Evolutionary conservation across 2,113 vertebrate species (phyloP), one percentile per base, ranked within the genome.

Genomic region (Bothrops jararaca): DNA sequence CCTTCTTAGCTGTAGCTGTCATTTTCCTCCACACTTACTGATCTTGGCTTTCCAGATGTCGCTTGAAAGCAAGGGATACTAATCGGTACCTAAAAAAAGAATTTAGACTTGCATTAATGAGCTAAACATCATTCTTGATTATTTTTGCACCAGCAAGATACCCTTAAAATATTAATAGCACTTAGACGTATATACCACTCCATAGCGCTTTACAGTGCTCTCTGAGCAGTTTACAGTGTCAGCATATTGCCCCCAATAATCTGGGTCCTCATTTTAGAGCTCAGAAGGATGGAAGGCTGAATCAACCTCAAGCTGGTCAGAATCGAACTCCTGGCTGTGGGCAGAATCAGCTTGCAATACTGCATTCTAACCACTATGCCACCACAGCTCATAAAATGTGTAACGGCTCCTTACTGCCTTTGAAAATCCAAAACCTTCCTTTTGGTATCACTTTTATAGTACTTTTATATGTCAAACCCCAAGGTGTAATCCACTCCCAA

Each of bases 21-120:
- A 93, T 89, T 52, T 89, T 91, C 11, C 86, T 92, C 88, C 92
- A 86, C 85, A 96, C 94, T 97, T 95, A 96, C 94, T 94, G 94
- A 92, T 96, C 93, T 94, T 93, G 86, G 91, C 53, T 74, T 90
- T 96, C 92, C 94, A 96, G 95, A 54, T 93, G 93, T 90, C 92
- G 91, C 89, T 94, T 95, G 95, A 92, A 95, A 94, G 94, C 92
- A 85, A 88, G 11, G 11, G 90, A 64, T 93, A 92, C 92, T 94
- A 93, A 93, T 89, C 93, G 95, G 80, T 74, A 90, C 48, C 92
- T 93, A 53, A 90, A 93, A 90, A n/a, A 86, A 86, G 74, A 90
- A 1, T 24, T 3, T 8, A 58, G 54, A 86, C 34, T 86, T 54
- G 13, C 0, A 50, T 24, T 89, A 8, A 39, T 15, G 4, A 45